Conservation (phyloP, 2,113 vertebrate genomes). For the Bos indicus region DNA sequence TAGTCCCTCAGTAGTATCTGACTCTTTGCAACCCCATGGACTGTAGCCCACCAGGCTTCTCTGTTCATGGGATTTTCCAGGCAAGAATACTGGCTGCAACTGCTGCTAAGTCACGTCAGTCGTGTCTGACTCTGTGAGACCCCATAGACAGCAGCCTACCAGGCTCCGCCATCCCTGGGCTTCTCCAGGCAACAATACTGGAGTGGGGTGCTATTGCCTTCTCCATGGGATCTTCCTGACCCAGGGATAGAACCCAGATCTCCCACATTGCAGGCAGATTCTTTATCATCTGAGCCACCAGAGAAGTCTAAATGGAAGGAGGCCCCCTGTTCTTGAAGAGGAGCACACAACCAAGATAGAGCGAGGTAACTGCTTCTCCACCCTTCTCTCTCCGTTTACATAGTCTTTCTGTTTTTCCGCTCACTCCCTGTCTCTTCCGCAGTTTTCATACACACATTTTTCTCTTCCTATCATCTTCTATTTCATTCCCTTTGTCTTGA, state of each 20-base stretch:
- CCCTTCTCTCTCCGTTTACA: not conserved
- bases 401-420: not conserved
- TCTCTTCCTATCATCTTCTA: not conserved
- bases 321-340: not conserved
- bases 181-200: not conserved
- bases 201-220: not conserved
- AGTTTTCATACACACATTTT: not conserved
- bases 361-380: fast-evolving
- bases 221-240: not conserved
- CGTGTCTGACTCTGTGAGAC: no score
- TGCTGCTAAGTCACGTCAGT: no score
- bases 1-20: not conserved
- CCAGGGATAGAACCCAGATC: not conserved
- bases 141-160: no score
- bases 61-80: not conserved
- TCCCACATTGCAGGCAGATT: not conserved
- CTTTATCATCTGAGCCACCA: not conserved
- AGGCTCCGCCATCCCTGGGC: not conserved
- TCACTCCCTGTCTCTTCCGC: no score
- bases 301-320: not conserved
- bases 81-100: not conserved
- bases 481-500: not conserved
- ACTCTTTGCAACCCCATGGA: not conserved
- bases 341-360: no score
- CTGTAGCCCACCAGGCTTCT: not conserved